Conservation (phyloP, 2,113 vertebrate genomes). For the Eubucco bourcierii region DNA sequence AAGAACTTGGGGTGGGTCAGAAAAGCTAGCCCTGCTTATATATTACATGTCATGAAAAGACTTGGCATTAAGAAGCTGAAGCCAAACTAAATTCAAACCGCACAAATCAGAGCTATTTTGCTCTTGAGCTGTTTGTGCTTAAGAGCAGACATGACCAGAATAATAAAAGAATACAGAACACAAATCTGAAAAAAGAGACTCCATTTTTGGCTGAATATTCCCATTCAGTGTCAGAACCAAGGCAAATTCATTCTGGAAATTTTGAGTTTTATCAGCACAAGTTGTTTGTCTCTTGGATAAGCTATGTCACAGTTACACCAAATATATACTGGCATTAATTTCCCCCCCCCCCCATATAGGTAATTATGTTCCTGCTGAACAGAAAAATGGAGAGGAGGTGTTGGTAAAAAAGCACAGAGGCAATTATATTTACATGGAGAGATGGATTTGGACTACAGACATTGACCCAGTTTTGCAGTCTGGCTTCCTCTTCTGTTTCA, state of each 20-base stretch:
- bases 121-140: not conserved
- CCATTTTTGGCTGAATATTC: not conserved
- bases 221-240: not conserved
- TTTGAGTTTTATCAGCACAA: not conserved
- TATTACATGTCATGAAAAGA: not conserved
- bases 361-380: constrained; percentile 18
- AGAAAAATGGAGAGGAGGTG: not conserved
- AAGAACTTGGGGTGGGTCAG: not conserved
- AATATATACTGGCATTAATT: not conserved
- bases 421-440: not conserved
- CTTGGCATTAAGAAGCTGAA: constrained; percentile 11
- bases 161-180: not conserved
- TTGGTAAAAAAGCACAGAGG: not conserved
- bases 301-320: not conserved
- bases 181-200: not conserved
- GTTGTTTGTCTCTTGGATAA: not conserved
- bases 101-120: constrained; percentile 7
- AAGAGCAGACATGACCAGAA: constrained; percentile 5
- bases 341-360: not conserved
- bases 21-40: not conserved
- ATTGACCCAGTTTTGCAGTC: not conserved
- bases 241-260: not conserved
- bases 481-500: not conserved
- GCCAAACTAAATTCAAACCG: not conserved
- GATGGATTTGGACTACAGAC: constrained; percentile 3